Conservation (phyloP, 2,888 invertebrate genomes). For the Nesidiocoris tenuis region DNA sequence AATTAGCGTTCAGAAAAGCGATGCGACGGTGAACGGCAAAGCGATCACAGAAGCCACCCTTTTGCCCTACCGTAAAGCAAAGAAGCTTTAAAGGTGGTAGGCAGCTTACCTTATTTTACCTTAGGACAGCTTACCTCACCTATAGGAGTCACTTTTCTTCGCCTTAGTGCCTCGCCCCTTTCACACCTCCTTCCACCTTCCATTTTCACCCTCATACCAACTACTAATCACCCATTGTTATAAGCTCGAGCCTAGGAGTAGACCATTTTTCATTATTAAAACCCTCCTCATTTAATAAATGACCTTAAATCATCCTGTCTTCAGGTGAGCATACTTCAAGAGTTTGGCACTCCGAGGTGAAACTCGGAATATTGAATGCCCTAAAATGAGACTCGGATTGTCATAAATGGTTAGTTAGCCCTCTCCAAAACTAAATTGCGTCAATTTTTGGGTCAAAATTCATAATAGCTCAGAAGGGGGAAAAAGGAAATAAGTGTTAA, state of each 20-base stretch:
- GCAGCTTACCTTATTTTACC: not conserved
- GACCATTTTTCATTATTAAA: not conserved
- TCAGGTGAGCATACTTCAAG: too few species aligned
- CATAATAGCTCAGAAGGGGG: too few species aligned
- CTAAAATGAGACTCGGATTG: too few species aligned
- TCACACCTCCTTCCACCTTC: too few species aligned
- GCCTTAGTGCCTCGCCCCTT: not conserved
- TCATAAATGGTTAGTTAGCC: too few species aligned
- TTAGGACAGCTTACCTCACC: not conserved
- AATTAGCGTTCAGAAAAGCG: not conserved
- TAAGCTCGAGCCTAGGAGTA: not conserved
- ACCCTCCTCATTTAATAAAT: not conserved
- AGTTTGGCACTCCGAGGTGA: too few species aligned
- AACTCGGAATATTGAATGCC: too few species aligned
- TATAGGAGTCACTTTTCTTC: not conserved
- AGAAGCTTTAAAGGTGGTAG: not conserved
- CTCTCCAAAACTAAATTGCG: too few species aligned
- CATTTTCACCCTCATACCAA: not conserved
- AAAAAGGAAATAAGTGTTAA: too few species aligned
- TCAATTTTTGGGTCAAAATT: too few species aligned
- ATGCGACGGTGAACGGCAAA: not conserved
- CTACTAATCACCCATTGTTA: not conserved
- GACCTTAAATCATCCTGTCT: not conserved
- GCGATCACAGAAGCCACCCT: not conserved
- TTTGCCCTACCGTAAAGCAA: not conserved